Conservation (phyloP, 2,888 invertebrate genomes). For the Melolontha melolontha region DNA sequence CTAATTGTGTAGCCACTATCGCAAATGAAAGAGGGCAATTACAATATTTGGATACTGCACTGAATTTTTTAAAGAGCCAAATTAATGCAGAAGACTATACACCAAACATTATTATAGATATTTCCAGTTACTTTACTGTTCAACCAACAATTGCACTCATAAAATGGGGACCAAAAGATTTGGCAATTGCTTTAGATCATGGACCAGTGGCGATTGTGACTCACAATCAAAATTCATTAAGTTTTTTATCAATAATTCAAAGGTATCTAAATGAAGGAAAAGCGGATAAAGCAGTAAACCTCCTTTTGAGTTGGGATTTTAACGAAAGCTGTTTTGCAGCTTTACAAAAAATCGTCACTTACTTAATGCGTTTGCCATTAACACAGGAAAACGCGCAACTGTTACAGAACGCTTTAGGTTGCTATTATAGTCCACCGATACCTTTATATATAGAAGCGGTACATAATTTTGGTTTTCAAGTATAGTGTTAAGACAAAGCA, state of each 20-base stretch:
- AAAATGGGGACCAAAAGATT: constrained; percentile 60
- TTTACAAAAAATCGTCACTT: constrained; percentile 78
- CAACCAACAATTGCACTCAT: constrained; percentile 60
- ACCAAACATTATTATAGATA: constrained; percentile 73
- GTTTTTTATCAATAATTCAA: constrained; percentile 55
- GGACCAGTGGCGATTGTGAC: constrained; percentile 69
- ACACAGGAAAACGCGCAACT: constrained; percentile 73
- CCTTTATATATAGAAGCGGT: constrained; percentile 76
- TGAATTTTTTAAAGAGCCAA: constrained; percentile 76
- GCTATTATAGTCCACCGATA: constrained; percentile 79
- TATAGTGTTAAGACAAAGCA: constrained; percentile 43
- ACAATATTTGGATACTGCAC: constrained; percentile 80
- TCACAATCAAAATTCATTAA: constrained; percentile 57
- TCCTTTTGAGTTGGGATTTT: constrained; percentile 77
- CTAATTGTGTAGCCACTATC: constrained; percentile 76
- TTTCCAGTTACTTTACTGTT: constrained; percentile 71
- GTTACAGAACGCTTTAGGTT: constrained; percentile 83
- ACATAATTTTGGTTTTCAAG: constrained; percentile 77
- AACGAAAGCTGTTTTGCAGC: constrained; percentile 81
- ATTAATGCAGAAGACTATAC: constrained; percentile 75
- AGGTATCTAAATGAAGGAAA: constrained; percentile 75
- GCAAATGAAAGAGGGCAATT: constrained; percentile 80
- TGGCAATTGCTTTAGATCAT: constrained; percentile 72
- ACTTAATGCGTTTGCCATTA: constrained; percentile 71
- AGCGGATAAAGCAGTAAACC: constrained; percentile 76